A percentile compares a stretch with the other conserved stretches of the same genome.
Conservation (phyloP, 1,140 invertebrate genomes). For the Drosophila orosa region DNA sequence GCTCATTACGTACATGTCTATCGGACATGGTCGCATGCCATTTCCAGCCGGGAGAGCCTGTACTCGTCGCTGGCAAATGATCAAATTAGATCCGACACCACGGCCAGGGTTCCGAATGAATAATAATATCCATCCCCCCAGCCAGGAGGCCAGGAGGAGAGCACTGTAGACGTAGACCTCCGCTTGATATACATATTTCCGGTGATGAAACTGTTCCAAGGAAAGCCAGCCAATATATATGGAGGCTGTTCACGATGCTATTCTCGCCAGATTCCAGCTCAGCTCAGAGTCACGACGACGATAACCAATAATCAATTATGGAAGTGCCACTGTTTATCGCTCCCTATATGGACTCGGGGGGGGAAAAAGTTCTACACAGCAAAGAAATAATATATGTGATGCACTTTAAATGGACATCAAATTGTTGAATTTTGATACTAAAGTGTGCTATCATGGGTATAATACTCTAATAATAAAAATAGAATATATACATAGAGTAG, state of each 20-base stretch:
- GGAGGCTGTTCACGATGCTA: not conserved
- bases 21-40: slow-evolving; percentile 44
- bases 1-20: slow-evolving; percentile 37
- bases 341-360: not conserved
- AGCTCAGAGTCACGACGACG: not conserved
- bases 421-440: not conserved
- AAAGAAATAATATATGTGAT: not conserved
- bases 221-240: slow-evolving; percentile 1
- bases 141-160: not conserved
- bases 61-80: not conserved
- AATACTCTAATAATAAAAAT: too few species aligned
- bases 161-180: not conserved
- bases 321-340: slow-evolving; percentile 27
- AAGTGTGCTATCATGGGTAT: not conserved
- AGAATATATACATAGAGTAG: too few species aligned
- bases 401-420: not conserved
- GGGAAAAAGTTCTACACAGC: slow-evolving; percentile 2
- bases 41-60: slow-evolving; percentile 25
- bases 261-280: slow-evolving; percentile 4
- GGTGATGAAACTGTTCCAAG: slow-evolving; percentile 5
- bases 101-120: slow-evolving; percentile 12
- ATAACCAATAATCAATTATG: slow-evolving; percentile 27
- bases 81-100: slow-evolving; percentile 17
- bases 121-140: not conserved
- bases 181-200: not conserved